A percentile compares a stretch with the other conserved stretches of the same genome.
phyloP scores from a whole-genome alignment of 2,113 vertebrate genomes.

The Lanius ludovicianus region DNA sequence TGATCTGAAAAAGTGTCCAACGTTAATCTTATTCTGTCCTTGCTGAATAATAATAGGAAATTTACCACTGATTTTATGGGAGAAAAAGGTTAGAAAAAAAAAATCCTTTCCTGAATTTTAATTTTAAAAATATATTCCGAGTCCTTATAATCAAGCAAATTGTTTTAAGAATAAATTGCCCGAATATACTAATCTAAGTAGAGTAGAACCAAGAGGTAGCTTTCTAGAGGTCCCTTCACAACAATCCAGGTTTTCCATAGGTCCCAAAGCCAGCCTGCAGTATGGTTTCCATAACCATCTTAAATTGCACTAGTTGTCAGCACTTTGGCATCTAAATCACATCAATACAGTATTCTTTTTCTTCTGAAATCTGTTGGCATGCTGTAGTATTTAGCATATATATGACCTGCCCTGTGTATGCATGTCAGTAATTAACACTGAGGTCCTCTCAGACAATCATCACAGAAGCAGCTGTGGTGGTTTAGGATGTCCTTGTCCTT shows the following conservation, averaged over 20 bases:
- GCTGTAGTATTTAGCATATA: neutral
- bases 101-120: neutral
- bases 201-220: neutral
- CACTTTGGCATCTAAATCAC: neutral
- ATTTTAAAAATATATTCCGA: neutral
- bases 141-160: neutral
- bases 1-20: neutral
- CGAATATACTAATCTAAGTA: neutral
- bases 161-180: neutral
- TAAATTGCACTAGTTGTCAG: neutral
- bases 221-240: neutral
- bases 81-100: neutral
- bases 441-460: neutral
- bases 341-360: neutral
- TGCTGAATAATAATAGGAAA: neutral
- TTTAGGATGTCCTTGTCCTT: constrained; percentile 29
- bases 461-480: constrained; percentile 26
- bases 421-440: neutral
- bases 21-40: neutral
- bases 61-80: neutral
- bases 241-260: neutral
- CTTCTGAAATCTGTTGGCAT: neutral
- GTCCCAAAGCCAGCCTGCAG: neutral
- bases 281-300: neutral
- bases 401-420: neutral